These are phyloP conservation scores for Bubo blakistoni DNA, from an alignment of 2,113 vertebrate genomes.

Conservation along the genomic window DNA sequence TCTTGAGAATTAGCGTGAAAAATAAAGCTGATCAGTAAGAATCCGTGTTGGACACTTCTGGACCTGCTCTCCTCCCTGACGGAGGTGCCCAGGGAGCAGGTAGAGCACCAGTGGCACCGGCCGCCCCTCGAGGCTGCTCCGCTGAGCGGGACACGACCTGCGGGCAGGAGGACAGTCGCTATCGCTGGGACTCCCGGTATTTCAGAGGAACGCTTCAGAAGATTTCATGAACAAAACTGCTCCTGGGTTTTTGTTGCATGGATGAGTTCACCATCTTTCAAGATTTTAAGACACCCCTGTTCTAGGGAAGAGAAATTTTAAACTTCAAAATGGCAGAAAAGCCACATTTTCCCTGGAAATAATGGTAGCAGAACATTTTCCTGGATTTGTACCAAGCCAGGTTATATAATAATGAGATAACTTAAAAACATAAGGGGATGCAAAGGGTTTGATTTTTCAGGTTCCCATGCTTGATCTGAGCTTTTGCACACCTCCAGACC, in stretches of 20 bases:
- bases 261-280: not conserved
- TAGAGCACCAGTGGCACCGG: not conserved
- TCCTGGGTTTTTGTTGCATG: not conserved
- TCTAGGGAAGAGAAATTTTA: not conserved
- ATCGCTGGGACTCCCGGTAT: not conserved
- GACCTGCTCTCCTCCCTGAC: accelerated
- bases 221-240: not conserved
- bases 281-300: not conserved
- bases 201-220: not conserved
- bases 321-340: slow-evolving; percentile 1
- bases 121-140: accelerated
- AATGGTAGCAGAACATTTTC: not conserved
- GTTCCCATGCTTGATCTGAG: not conserved
- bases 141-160: not conserved
- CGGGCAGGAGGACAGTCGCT: not conserved
- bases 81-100: not conserved
- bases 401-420: slow-evolving; percentile 39
- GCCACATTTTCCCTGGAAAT: slow-evolving; percentile 3
- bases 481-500: not conserved
- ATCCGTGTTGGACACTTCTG: accelerated
- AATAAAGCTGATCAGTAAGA: not conserved
- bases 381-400: not conserved
- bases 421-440: not conserved
- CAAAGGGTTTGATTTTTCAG: not conserved
- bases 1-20: accelerated